Conservation (phyloP, 37 sponge, comb jelly and placozoan species). For the Cladorhizidae sp. region DNA sequence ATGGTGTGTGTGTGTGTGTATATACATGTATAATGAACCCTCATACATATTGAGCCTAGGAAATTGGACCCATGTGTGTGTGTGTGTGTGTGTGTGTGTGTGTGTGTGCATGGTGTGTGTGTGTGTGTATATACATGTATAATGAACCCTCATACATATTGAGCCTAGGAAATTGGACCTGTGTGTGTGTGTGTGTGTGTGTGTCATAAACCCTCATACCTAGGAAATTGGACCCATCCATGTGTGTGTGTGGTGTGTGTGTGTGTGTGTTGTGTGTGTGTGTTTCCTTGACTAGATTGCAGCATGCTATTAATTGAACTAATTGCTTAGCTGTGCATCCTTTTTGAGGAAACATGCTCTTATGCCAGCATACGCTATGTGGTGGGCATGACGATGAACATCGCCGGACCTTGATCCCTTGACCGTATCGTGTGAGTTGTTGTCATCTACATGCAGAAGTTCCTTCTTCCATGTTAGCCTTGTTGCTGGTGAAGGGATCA, state of each 20-base stretch:
- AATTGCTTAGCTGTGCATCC: no score
- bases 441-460: no score
- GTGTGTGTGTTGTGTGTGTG: no score
- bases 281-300: no score
- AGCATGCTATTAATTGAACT: no score
- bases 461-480: no score
- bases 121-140: not conserved
- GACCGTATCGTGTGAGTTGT: no score
- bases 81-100: slow-evolving; percentile 30
- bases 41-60: not conserved
- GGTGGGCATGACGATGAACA: no score
- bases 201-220: not conserved
- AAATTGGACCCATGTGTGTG: slow-evolving; percentile 20
- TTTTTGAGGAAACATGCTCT: no score
- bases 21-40: not conserved
- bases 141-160: not conserved
- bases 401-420: no score
- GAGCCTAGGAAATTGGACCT: not conserved
- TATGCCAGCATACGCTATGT: no score
- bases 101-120: slow-evolving; percentile 17
- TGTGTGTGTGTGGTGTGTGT: slow-evolving; percentile 27
- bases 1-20: slow-evolving; percentile 11
- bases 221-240: not conserved
- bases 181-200: not conserved
- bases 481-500: no score